Evolutionary conservation across 2,113 vertebrate genomes (phyloP).

Genomic region (Pterocles burchelli): DNA sequence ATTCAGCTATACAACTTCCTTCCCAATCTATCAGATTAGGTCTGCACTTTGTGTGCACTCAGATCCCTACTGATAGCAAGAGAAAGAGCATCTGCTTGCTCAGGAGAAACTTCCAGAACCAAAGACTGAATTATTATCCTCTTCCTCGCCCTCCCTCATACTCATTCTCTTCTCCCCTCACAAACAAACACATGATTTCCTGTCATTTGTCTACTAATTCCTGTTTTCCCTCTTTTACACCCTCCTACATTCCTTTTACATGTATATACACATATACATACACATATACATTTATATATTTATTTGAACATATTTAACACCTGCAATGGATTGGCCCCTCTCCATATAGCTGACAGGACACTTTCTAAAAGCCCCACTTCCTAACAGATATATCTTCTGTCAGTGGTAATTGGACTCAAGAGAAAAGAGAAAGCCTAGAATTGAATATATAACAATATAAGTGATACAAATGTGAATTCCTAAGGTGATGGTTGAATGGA

Average conservation of each 20-base stretch:
- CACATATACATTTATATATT: not conserved
- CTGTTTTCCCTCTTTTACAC: not conserved
- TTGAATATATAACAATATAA: not conserved
- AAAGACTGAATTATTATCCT: not conserved
- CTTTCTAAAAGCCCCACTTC: not conserved
- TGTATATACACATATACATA: not conserved
- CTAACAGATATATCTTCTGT: constrained; percentile 16
- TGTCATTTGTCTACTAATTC: constrained; percentile 7
- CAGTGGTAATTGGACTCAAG: constrained; percentile 1
- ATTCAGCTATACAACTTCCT: not conserved
- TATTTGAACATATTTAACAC: not conserved
- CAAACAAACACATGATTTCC: not conserved
- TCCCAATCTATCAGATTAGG: not conserved
- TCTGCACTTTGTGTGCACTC: not conserved
- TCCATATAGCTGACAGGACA: not conserved
- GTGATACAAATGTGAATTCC: constrained; percentile 22
- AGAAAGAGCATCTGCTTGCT: not conserved
- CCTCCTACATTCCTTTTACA: not conserved
- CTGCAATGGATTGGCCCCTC: not conserved
- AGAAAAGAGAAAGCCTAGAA: not conserved
- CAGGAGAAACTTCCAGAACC: not conserved
- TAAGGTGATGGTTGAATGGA: constrained; percentile 27
- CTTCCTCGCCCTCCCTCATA: not conserved
- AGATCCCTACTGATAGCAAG: not conserved
- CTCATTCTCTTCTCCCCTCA: not conserved